phyloP scores from a whole-genome alignment of 2,888 invertebrate species.

The Siphonodentalium dalli region DNA sequence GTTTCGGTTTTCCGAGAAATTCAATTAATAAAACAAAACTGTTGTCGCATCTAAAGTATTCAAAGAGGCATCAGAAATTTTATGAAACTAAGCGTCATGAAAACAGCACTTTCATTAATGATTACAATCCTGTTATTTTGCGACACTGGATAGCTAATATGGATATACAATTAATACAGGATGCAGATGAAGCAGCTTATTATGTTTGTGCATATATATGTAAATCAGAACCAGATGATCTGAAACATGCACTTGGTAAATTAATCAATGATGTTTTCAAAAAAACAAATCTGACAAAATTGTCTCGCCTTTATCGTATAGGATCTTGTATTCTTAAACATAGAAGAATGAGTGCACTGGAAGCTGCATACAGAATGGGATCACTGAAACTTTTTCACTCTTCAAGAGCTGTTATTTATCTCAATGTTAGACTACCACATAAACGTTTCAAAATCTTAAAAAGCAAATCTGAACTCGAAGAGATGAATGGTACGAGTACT shows the following conservation, averaged over 20 bases:
- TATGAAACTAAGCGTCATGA: constrained; percentile 14
- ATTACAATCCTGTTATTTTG: constrained; percentile 19
- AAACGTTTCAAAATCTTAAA: too few species aligned
- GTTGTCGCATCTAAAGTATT: not conserved
- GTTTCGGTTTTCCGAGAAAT: constrained; percentile 21
- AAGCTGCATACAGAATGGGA: too few species aligned
- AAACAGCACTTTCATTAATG: constrained; percentile 16
- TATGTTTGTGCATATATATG: constrained; percentile 28
- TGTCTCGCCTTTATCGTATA: too few species aligned
- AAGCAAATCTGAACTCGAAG: too few species aligned
- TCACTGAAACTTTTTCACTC: too few species aligned
- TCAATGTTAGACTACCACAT: too few species aligned
- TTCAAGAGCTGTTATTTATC: too few species aligned
- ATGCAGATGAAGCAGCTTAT: constrained; percentile 21
- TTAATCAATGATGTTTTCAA: too few species aligned
- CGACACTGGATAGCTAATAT: constrained; percentile 27
- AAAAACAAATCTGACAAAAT: too few species aligned
- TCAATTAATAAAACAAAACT: constrained; percentile 8
- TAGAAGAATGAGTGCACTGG: too few species aligned
- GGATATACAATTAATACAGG: constrained; percentile 22
- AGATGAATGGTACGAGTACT: too few species aligned
- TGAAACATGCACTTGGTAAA: constrained; percentile 17
- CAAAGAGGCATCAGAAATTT: constrained; percentile 8
- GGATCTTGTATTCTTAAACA: too few species aligned
- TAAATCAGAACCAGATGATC: constrained; percentile 26